Evolutionary conservation across 2,888 invertebrate species (phyloP), one percentile per base, ranked within the genome.

Genomic region (Microplitis manilae): DNA sequence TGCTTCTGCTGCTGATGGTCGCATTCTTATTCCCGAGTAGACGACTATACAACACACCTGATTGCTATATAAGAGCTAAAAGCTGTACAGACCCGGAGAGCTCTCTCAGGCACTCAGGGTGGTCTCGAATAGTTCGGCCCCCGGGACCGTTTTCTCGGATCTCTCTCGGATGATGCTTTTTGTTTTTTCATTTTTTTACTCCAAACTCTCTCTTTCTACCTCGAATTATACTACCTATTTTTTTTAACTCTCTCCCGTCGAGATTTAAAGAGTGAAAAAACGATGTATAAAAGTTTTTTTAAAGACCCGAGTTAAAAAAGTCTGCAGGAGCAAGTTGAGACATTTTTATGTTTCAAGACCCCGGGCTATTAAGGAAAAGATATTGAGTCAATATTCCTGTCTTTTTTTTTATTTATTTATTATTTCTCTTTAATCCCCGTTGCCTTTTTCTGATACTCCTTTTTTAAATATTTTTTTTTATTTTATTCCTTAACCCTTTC

Each of bases 121-220:
- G 87, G 87, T 87, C 87, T 50, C 85, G 84, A 87, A 87, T 87
- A 87, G 86, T 86, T 87, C 83, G 83, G 84, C 83, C 85, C 81
- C 78, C 80, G 80, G 78, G 78, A 80, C 79, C 81, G 79, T 81
- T 50, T 50, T 81, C 79, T 73, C 79, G 79, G 80, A 79, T 78
- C 81, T 87, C 84, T 83, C 85, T 83, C 82, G 74, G 79, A 65
- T 79, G 50, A 50, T 50, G 50, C 50, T 79, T 83, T 83, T 82
- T 81, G 78, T 82, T 81, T 82, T 79, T 82, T 78, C 50, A 77
- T 76, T 68, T 74, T 69, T 65, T 61, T 38, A 65, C 77, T 77
- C 71, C 69, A 76, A 77, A 70, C 60, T 71, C 61, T 79, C 40
- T 64, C 38, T 68, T 73, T 75, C 68, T 38, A 68, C 41, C 77